These are phyloP conservation scores for Eilema caniola DNA, from an alignment of 2,888 invertebrate genomes.

Conservation along the genomic window DNA sequence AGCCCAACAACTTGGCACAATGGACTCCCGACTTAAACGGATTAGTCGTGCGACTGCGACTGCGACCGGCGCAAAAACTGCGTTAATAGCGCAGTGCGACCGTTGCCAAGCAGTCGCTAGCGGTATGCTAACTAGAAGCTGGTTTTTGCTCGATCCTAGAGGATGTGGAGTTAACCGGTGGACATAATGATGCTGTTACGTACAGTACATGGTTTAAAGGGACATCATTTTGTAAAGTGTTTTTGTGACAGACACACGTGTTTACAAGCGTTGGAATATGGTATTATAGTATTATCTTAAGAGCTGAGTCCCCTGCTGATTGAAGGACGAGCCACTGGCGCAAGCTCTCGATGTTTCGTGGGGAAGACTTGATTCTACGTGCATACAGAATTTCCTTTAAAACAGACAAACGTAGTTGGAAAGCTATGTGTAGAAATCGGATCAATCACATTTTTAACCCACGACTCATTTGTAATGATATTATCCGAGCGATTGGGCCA, in stretches of 20 bases:
- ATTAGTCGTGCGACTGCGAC: slow-evolving; percentile 19
- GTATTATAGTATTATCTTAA: too few species aligned
- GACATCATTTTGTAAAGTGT: neutral
- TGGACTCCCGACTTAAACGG: slow-evolving; percentile 12
- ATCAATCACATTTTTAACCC: neutral
- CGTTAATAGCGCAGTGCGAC: slow-evolving; percentile 11
- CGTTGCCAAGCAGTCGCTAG: neutral
- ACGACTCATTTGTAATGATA: neutral
- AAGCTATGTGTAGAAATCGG: neutral
- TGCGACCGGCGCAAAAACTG: slow-evolving; percentile 13
- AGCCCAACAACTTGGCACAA: slow-evolving; percentile 19
- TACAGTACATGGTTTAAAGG: neutral
- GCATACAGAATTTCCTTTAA: neutral
- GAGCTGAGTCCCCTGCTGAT: too few species aligned
- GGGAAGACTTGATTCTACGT: too few species aligned
- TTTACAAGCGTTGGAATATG: too few species aligned
- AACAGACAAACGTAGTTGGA: neutral
- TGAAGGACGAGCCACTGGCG: too few species aligned
- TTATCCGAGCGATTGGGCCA: neutral
- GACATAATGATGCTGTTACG: neutral
- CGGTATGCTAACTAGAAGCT: neutral
- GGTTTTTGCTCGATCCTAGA: neutral
- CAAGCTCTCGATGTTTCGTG: too few species aligned
- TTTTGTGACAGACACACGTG: too few species aligned
- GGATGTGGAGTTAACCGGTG: neutral